Evolutionary conservation across 2,113 vertebrate genomes (phyloP).

Genomic region (Sander lucioperca): DNA sequence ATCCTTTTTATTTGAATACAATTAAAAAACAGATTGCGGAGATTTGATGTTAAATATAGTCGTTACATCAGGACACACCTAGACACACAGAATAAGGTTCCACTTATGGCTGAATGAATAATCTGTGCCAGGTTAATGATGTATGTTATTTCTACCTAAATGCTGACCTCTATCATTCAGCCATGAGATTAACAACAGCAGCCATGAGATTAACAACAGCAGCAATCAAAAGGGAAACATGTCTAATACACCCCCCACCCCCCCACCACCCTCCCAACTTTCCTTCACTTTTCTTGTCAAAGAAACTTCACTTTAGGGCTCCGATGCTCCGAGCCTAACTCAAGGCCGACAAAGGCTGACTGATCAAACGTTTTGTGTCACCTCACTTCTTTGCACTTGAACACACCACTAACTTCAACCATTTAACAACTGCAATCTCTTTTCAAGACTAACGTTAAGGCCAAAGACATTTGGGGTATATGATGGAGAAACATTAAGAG

Average conservation of each 20-base stretch:
- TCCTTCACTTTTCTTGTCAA: neutral
- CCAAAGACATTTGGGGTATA: slow-evolving; percentile 34
- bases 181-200: too few species aligned
- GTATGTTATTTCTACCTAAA: neutral
- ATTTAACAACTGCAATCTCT: slow-evolving; percentile 2
- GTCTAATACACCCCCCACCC: neutral
- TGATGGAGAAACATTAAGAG: slow-evolving; percentile 41
- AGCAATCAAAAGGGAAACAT: neutral
- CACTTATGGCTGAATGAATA: slow-evolving; percentile 6
- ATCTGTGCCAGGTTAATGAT: neutral
- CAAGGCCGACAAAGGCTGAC: slow-evolving; percentile 8
- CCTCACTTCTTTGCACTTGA: slow-evolving; percentile 41
- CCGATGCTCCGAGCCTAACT: neutral
- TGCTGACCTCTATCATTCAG: neutral
- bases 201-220: neutral
- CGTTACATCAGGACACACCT: neutral
- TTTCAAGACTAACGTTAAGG: slow-evolving; percentile 19
- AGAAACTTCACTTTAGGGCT: slow-evolving; percentile 20
- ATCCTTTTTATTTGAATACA: neutral
- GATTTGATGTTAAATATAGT: slow-evolving; percentile 4
- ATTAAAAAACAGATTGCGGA: neutral
- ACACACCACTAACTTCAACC: slow-evolving; percentile 22
- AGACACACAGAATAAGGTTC: neutral
- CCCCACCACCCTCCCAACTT: neutral
- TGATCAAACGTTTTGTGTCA: slow-evolving; percentile 36